Evolutionary conservation across 2,797 vertebrate species (phyloP).

Genomic region (Aulostomus chinensis): DNA sequence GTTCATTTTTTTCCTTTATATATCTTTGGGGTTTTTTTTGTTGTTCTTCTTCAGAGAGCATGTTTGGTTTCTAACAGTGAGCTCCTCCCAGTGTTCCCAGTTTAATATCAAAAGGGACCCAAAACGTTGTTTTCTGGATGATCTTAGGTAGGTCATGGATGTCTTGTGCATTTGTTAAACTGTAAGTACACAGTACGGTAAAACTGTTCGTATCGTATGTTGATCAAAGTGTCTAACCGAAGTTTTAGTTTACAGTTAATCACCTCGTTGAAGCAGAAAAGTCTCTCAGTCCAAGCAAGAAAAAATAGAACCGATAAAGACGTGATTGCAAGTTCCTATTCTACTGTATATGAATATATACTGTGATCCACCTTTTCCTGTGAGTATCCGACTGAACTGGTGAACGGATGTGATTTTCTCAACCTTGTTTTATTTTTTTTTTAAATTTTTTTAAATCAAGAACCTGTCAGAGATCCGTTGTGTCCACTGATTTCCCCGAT

Average conservation of each 20-base stretch:
- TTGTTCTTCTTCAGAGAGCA: conserved; percentile 55
- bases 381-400: conserved; percentile 48
- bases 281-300: conserved; percentile 29
- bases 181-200: conserved; percentile 47
- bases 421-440: conserved; percentile 20
- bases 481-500: conserved; percentile 31
- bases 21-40: conserved; percentile 31
- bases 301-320: conserved; percentile 9
- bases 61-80: conserved; percentile 51
- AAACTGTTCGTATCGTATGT: conserved; percentile 33
- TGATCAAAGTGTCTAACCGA: conserved; percentile 50
- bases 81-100: conserved; percentile 25
- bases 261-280: conserved; percentile 22
- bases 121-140: conserved; percentile 28
- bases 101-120: conserved; percentile 31
- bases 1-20: conserved; percentile 29
- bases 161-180: conserved; percentile 49
- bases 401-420: background rate
- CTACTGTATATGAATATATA: conserved; percentile 69
- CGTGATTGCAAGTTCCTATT: no score
- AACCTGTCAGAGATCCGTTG: conserved; percentile 12
- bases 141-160: conserved; percentile 29
- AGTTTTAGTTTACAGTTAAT: conserved; percentile 60
- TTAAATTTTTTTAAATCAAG: background rate
- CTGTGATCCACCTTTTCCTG: conserved; percentile 57